Conservation (phyloP, 2,113 vertebrate genomes). For the Neogobius melanostomus region DNA sequence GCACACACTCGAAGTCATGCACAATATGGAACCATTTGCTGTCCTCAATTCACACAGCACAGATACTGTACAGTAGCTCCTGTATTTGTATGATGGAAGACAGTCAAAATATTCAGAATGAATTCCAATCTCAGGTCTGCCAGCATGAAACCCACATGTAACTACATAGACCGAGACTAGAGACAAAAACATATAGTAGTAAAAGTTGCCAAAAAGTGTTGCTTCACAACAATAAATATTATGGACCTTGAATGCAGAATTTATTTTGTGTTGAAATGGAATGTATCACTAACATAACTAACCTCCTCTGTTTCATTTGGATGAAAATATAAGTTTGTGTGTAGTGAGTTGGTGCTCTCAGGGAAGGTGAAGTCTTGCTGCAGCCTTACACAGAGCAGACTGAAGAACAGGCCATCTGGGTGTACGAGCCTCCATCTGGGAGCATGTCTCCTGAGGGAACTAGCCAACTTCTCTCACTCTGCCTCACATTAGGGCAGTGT, state of each 20-base stretch:
- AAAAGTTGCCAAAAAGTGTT: background rate
- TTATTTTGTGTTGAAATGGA: no score
- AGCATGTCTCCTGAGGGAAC: constrained; percentile 49
- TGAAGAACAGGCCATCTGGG: constrained; percentile 55
- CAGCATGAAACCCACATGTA: no score
- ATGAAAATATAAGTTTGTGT: constrained; percentile 1
- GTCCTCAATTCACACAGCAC: background rate
- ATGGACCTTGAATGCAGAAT: no score
- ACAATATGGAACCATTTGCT: no score
- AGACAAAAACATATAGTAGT: background rate
- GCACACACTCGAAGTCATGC: no score
- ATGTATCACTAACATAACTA: background rate
- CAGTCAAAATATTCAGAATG: background rate
- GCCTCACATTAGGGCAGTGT: constrained; percentile 22
- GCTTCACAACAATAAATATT: no score
- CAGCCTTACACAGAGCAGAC: constrained; percentile 49
- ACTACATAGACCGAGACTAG: background rate
- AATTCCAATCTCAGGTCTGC: no score
- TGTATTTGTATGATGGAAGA: background rate
- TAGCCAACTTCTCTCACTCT: constrained; percentile 44
- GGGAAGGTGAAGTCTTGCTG: constrained; percentile 19
- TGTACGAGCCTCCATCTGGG: constrained; percentile 57
- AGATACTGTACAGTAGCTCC: background rate
- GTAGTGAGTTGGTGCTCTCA: background rate
- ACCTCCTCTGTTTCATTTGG: background rate